These are phyloP conservation scores for Drosophila baimaii DNA, from an alignment of 1,140 invertebrate species.

Conservation along the genomic window DNA sequence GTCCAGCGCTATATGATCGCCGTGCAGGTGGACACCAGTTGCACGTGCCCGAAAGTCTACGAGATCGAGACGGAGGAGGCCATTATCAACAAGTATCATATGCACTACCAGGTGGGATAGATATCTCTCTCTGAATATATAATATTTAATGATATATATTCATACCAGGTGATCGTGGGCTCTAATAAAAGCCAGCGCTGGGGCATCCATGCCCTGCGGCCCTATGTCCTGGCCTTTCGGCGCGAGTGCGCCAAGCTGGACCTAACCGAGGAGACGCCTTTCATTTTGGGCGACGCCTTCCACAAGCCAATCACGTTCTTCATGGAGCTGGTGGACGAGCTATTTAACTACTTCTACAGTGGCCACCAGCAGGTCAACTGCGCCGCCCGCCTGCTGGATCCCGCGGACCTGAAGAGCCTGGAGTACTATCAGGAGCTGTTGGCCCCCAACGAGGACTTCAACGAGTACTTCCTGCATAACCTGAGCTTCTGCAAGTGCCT, in stretches of 20 bases:
- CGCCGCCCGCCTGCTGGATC: slow-evolving; percentile 55
- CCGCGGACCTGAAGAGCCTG: slow-evolving; percentile 45
- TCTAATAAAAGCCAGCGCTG: slow-evolving; percentile 42
- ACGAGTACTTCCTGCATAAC: slow-evolving; percentile 65
- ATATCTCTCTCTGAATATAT: background rate
- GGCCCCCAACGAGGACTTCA: slow-evolving; percentile 64
- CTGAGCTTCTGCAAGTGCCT: slow-evolving; percentile 70
- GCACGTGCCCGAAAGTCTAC: slow-evolving; percentile 45
- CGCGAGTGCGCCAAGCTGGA: slow-evolving; percentile 39
- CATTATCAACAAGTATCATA: slow-evolving; percentile 53
- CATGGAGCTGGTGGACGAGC: slow-evolving; percentile 61
- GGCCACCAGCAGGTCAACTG: slow-evolving; percentile 59
- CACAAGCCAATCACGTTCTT: slow-evolving; percentile 76
- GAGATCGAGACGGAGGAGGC: slow-evolving; percentile 45
- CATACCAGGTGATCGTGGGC: slow-evolving; percentile 27
- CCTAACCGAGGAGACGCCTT: slow-evolving; percentile 18
- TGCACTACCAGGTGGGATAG: slow-evolving; percentile 43
- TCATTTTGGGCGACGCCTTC: slow-evolving; percentile 63
- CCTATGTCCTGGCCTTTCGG: slow-evolving; percentile 45
- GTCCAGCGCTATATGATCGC: slow-evolving; percentile 35
- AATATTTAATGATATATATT: accelerated
- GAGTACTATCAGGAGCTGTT: slow-evolving; percentile 54
- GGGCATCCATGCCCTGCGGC: slow-evolving; percentile 21
- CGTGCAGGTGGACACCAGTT: slow-evolving; percentile 29
- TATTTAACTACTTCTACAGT: slow-evolving; percentile 67